These are phyloP conservation scores for Aricia agestis DNA, from an alignment of 1,140 invertebrate species.

Conservation along the genomic window DNA sequence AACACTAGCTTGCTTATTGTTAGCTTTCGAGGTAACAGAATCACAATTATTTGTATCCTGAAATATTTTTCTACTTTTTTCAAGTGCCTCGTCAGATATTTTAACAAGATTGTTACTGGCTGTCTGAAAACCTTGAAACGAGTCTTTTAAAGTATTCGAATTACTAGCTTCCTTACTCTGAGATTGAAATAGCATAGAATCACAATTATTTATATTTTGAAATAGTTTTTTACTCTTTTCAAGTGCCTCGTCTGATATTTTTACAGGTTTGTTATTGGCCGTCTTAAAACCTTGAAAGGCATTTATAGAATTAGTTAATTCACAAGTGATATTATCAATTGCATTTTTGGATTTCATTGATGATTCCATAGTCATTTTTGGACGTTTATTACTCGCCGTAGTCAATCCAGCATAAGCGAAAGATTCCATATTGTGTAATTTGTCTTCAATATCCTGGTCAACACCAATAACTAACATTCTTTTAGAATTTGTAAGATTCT, in stretches of 20 bases:
- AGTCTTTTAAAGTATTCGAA: not conserved
- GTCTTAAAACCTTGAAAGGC: constrained; percentile 39
- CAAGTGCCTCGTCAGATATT: constrained; percentile 54
- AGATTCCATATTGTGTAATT: no score
- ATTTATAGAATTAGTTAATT: not conserved
- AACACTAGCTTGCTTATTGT: not conserved
- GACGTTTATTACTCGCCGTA: no score
- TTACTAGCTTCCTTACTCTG: not conserved
- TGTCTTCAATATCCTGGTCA: not conserved
- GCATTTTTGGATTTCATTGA: no score
- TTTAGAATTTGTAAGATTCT: no score
- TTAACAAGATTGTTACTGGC: constrained; percentile 38
- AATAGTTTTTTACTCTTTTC: constrained; percentile 46
- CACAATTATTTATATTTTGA: constrained; percentile 26
- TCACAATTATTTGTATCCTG: constrained; percentile 26
- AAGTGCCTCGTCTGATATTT: constrained; percentile 51
- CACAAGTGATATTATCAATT: not conserved
- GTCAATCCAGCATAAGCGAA: no score
- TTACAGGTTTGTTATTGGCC: constrained; percentile 39
- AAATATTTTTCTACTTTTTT: constrained; percentile 46
- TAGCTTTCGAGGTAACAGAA: not conserved
- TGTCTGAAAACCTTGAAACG: constrained; percentile 39
- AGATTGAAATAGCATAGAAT: not conserved
- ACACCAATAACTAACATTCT: not conserved
- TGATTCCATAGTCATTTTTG: no score